Conservation (phyloP, 2,797 vertebrate genomes). For the Synaphobranchus kaupii region DNA sequence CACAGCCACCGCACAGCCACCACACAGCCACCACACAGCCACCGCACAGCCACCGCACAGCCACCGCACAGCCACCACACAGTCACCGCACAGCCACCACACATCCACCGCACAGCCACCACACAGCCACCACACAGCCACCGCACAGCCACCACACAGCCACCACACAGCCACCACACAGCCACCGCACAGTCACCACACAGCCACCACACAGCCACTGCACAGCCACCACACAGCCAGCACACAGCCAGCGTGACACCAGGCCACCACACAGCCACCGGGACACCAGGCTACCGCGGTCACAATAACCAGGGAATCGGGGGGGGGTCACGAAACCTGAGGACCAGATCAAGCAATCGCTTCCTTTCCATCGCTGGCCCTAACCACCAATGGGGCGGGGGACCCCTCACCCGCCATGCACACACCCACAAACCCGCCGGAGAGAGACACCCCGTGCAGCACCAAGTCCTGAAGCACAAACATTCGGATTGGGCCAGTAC, state of each 20-base stretch:
- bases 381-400: neutral
- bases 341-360: slow-evolving; percentile 55
- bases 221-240: no score
- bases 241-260: slow-evolving; percentile 36
- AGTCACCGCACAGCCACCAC: no score
- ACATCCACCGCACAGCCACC: no score
- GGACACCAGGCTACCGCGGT: slow-evolving; percentile 45
- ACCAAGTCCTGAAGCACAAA: slow-evolving; percentile 52
- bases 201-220: no score
- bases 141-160: neutral
- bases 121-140: slow-evolving; percentile 54
- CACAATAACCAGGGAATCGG: slow-evolving; percentile 63
- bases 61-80: no score
- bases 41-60: no score
- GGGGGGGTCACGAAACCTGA: slow-evolving; percentile 70
- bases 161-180: neutral
- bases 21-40: no score
- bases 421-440: no score
- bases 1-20: no score
- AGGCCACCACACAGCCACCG: slow-evolving; percentile 49
- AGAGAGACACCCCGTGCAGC: neutral
- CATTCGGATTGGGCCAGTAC: slow-evolving; percentile 60
- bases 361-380: neutral
- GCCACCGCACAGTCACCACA: no score
- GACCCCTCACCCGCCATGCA: neutral